Base-by-base conservation (phyloP, 2,888 invertebrate species). In the Catocala nupta region DNA sequence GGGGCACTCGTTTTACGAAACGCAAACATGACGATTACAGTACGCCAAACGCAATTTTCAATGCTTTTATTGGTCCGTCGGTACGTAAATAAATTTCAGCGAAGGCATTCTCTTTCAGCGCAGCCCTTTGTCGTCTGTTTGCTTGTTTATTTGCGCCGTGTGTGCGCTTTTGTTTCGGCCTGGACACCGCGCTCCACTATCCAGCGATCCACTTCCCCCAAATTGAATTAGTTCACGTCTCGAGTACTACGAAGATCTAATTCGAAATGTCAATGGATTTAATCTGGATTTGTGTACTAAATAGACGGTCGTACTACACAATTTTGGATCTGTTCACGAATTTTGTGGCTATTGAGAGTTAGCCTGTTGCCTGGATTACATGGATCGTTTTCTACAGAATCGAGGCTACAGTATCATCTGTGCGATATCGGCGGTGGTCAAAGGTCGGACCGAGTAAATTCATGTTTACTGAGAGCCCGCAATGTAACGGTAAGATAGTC, bases 201-300 rank as follows among this genome's bases (percentile, higher is more conserved):
- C 83, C 84, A 73, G 74, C 74, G 78, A 78, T 83, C 84, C 86
- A 85, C 89, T 89, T 82, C 71, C 76, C 70, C 78, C 81, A 83
- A 88, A 89, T 89, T 88, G 88, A 88, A 89, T 89, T 88, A 88
- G 84, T 84, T 83, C 81, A 80, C 79, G 76, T 82, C 80, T 81
- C 71, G 73, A 84, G 81, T 78, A 79, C 76, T 73, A 69, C 77
- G 73, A 75, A 79, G 78, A 86, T 89, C 87, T 89, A 88, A 89
- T 90, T 90, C 84, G 74, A 81, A 84, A 86, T 85, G 87, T 88
- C 90, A 90, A 90, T 90, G 85, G 87, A 80, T 87, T 88, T 90
- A 90, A 90, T 90, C 90, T 87, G 85, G 89, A 90, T 88, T 85
- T 86, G 80, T 82, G 82, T 81, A 77, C 80, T 78, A 77, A 77